Evolutionary conservation across 1,140 invertebrate species (phyloP).

Genomic region (Drosophila sproati): DNA sequence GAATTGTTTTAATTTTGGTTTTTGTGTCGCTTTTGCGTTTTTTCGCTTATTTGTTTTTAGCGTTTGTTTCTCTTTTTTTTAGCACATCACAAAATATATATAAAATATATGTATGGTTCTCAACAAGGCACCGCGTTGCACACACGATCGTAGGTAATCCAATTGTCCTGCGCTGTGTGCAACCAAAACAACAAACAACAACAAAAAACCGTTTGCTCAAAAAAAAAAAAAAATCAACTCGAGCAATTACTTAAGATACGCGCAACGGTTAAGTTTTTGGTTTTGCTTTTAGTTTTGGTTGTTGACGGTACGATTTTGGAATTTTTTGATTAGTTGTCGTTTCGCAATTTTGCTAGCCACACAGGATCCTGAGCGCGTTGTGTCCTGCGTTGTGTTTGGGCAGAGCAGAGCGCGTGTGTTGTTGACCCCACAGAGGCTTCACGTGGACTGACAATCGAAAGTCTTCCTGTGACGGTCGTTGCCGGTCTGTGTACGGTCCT

Average conservation of each 20-base stretch:
- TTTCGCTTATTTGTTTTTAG: neutral
- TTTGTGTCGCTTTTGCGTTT: neutral
- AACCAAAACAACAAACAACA: conserved; percentile 25
- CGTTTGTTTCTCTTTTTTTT: conserved; percentile 18
- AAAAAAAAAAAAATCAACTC: conserved; percentile 13
- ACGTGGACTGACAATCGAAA: conserved; percentile 82
- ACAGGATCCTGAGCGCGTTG: conserved; percentile 46
- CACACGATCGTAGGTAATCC: conserved; percentile 81
- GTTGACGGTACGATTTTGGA: conserved; percentile 1
- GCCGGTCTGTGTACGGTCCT: conserved; percentile 44
- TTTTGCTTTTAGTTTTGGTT: neutral
- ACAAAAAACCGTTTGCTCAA: neutral
- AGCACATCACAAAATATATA: conserved; percentile 36
- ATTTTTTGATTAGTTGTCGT: conserved; percentile 27
- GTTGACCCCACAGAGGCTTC: conserved; percentile 84
- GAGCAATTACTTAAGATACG: conserved; percentile 39
- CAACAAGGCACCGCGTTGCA: conserved; percentile 53
- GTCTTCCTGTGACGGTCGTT: conserved; percentile 79
- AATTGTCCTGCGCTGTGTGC: conserved; percentile 69
- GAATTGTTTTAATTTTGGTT: conserved; percentile 18
- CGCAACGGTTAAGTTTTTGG: conserved; percentile 26
- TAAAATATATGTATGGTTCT: neutral
- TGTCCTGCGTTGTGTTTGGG: conserved; percentile 40
- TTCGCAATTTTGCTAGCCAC: conserved; percentile 7
- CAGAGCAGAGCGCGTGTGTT: conserved; percentile 71